Base-by-base conservation (phyloP, 1,140 invertebrate genomes). In the Branchinecta lindahli region DNA sequence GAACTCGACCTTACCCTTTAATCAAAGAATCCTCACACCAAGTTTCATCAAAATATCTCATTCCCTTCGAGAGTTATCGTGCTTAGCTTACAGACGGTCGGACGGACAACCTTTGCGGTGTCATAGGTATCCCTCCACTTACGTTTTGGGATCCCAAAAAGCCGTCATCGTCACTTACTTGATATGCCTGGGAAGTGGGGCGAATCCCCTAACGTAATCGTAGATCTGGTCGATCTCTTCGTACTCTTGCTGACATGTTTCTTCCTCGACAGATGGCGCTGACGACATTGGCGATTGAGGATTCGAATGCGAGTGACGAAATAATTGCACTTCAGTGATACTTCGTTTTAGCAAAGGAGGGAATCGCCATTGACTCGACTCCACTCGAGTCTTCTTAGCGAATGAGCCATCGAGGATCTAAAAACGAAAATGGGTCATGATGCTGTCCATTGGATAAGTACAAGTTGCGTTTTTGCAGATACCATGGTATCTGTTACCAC, bases 151-250 rank as follows among this genome's bases (percentile, higher is more conserved):
- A n/a, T n/a, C n/a, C n/a, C 5, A 33, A 33, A 33, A 5, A 33
- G 33, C 33, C 33, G 5, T 5, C 33, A 20, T 3, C 52, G 12
- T 20, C 6, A 61, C 52, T 61, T 61, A 61, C 66, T 67, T 73
- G 44, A 89, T 83, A 75, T 84, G 88, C 77, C 91, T 92, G 0
- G 91, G 91, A 45, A 94, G 81, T 0, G 92, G 91, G 12, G 90
- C 89, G 75, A 94, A 90, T 0, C 93, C 93, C 66, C 93, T 82
- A 0, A 97, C 92, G 77, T 96, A 96, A 77, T 94, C 91, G 78
- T 97, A 97, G 71, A 97, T 93, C 79, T 95, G 91, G 81, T 97
- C 93, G 73, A 96, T 94, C 80, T 97, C 93, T 74, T 95, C 91
- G 79, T 95, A 94, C 66, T 46, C 70, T 47, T 52, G 65, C 10